Evolutionary conservation across 2,888 invertebrate species (phyloP).

Genomic region (Athalia circularis): DNA sequence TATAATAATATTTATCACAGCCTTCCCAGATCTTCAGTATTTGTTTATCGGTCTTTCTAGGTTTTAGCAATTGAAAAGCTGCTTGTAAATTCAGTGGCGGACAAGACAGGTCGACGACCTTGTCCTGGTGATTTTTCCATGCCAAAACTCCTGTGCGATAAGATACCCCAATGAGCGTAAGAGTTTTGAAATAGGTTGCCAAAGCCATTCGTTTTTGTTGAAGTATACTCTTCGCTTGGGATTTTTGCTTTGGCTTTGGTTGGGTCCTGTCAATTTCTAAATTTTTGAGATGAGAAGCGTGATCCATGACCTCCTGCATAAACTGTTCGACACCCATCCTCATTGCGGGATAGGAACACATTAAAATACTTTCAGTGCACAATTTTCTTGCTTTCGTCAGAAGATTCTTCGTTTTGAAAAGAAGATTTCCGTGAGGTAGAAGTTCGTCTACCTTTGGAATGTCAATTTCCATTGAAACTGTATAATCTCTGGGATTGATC

Average conservation of each 20-base stretch:
- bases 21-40: conserved; percentile 81
- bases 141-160: conserved; percentile 84
- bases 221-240: conserved; percentile 87
- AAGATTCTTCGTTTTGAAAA: conserved; percentile 73
- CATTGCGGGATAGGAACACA: conserved; percentile 78
- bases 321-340: conserved; percentile 81
- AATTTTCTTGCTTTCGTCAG: conserved; percentile 80
- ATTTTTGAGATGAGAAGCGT: conserved; percentile 81
- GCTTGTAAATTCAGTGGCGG: conserved; percentile 84
- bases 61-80: conserved; percentile 72
- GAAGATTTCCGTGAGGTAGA: conserved; percentile 59
- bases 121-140: conserved; percentile 68
- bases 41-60: conserved; percentile 72
- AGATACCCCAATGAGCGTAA: conserved; percentile 86
- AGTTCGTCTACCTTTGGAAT: neutral
- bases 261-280: conserved; percentile 76
- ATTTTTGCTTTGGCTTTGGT: conserved; percentile 84
- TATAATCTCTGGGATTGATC: conserved; percentile 70
- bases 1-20: conserved; percentile 85
- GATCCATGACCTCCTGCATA: conserved; percentile 81
- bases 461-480: conserved; percentile 55
- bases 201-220: conserved; percentile 91
- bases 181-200: conserved; percentile 88
- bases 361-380: conserved; percentile 79
- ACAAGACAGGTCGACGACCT: conserved; percentile 79